Evolutionary conservation across 2,888 invertebrate genomes (phyloP), one percentile per base, ranked within the genome.

Genomic region (Lasioglossum oenotherae): DNA sequence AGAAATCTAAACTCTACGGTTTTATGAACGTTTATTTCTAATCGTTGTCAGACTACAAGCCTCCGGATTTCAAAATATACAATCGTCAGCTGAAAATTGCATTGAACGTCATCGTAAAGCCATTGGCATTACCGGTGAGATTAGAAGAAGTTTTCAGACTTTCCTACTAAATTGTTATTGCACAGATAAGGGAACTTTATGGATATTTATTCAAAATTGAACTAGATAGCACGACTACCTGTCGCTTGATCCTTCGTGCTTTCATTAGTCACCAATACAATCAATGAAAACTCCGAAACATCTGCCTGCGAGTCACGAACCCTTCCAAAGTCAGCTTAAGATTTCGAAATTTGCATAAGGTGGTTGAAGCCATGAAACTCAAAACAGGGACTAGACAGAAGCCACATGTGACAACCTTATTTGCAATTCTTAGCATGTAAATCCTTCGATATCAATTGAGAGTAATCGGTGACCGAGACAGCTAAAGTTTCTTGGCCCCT

Each of bases 101-200:
- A 35, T 23, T 19, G 38, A 4, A 69, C 35, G 69, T 69, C 31
- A 31, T 64, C 64, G 64, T 31, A 3, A 64, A 64, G 16, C 31
- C 64, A 31, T 6, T 60, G 27, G 4, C 60, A 31, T 31, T 1
- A 16, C 2, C 5, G 6, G 2, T 31, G 27, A 31, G 31, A 64
- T 64, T 64, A 5, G 31, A 16, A 64, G 6, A 31, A 27, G 16
- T 64, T 31, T 64, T 64, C 19, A 64, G 19, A 64, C 19, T 6
- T 31, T 8, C 31, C 19, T 19, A 31, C n/a, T 77, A 76, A 73
- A 72, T 67, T 23, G 6, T 19, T 67, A 31, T 77, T 82, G 16
- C 23, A 46, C 53, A 46, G 83, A 84, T 82, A 82, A 74, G 44
- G 19, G 49, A 8, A 35, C 23, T 35, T 82, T 77, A 82, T 76